phyloP scores from a whole-genome alignment of 2,797 vertebrate genomes.

The Podargus strigoides region DNA sequence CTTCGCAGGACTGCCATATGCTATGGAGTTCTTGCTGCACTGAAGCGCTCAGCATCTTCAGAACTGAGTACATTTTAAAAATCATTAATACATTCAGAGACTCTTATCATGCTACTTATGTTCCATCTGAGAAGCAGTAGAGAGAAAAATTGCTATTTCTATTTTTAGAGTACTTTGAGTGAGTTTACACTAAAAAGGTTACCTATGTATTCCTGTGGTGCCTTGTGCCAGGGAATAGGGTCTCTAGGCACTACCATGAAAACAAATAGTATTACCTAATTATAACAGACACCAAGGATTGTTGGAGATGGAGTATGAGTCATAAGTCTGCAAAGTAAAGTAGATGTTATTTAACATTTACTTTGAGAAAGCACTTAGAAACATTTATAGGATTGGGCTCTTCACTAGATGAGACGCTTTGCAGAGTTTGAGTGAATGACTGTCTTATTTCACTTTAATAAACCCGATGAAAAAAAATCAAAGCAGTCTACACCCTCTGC shows the following conservation, averaged over 20 bases:
- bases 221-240: background rate
- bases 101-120: background rate
- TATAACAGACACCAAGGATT: background rate
- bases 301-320: background rate
- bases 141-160: slow-evolving; percentile 8
- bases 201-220: background rate
- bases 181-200: slow-evolving; percentile 1
- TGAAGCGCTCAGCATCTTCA: background rate
- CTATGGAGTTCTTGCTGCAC: background rate
- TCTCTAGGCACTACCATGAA: background rate
- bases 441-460: background rate
- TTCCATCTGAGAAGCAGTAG: background rate
- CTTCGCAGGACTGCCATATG: background rate
- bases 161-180: background rate
- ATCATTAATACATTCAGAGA: background rate
- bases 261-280: slow-evolving; percentile 39
- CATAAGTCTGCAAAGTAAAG: slow-evolving; percentile 1
- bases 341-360: slow-evolving; percentile 15
- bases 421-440: background rate
- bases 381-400: background rate
- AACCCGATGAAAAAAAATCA: background rate
- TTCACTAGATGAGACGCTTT: background rate
- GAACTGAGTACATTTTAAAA: background rate
- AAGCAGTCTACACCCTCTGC: background rate
- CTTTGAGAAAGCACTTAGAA: background rate